These are phyloP conservation scores for Sporophila hypoxantha DNA, from an alignment of 2,113 vertebrate species.

Conservation along the genomic window DNA sequence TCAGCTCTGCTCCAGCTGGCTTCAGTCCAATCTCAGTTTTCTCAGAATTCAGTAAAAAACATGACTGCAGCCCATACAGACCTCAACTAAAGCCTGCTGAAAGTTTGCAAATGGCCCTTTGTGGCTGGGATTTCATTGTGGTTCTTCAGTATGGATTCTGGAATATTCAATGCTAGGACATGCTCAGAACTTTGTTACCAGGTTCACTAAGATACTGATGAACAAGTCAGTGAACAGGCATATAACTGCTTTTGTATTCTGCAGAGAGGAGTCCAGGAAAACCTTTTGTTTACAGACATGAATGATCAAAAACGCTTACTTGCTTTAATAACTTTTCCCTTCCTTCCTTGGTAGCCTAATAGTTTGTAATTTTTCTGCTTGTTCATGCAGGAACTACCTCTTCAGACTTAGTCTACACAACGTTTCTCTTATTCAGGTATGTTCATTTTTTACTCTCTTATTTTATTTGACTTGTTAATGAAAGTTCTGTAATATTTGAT, in stretches of 20 bases:
- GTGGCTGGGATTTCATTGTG: neutral
- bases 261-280: neutral
- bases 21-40: neutral
- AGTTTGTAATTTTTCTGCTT: constrained; percentile 51
- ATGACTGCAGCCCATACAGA: neutral
- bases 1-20: neutral
- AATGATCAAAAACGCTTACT: neutral
- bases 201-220: neutral
- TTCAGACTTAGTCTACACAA: constrained; percentile 94
- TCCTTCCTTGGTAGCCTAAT: constrained; percentile 17
- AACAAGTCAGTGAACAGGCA: neutral
- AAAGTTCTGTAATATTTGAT: neutral
- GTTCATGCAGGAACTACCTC: constrained; percentile 89
- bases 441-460: constrained; percentile 5
- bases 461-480: constrained; percentile 25
- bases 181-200: neutral
- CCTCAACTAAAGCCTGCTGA: neutral
- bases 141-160: neutral
- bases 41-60: neutral
- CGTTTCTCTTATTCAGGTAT: constrained; percentile 92
- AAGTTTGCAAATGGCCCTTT: neutral
- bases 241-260: neutral
- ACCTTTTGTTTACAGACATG: neutral
- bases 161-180: neutral
- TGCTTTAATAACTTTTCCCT: neutral